phyloP scores from a whole-genome alignment of 2,888 invertebrate species.

The Dolichopus griseipennis region DNA sequence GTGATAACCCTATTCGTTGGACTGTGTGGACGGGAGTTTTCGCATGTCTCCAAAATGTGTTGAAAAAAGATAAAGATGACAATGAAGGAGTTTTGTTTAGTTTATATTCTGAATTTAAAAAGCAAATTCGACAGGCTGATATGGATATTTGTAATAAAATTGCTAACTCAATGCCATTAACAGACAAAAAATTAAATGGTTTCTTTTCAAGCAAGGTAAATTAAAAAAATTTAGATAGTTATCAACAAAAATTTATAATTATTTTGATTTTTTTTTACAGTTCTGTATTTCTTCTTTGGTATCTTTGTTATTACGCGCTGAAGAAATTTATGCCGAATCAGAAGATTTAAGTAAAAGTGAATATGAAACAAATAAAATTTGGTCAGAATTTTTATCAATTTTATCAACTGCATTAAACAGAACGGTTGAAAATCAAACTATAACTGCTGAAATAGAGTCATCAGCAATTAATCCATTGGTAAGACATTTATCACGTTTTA shows the following conservation, averaged over 20 bases:
- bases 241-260: background rate
- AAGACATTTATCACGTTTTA: conserved; percentile 41
- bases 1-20: conserved; percentile 37
- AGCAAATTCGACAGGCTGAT: conserved; percentile 36
- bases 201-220: conserved; percentile 42
- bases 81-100: conserved; percentile 36
- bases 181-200: conserved; percentile 37
- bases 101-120: conserved; percentile 40
- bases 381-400: conserved; percentile 38
- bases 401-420: conserved; percentile 38
- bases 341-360: conserved; percentile 25
- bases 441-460: conserved; percentile 41
- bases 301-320: conserved; percentile 37
- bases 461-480: conserved; percentile 41
- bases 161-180: conserved; percentile 34
- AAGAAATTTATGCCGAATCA: conserved; percentile 33
- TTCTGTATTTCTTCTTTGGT: conserved; percentile 42
- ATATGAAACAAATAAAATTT: conserved; percentile 30
- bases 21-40: conserved; percentile 40
- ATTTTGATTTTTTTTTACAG: conserved; percentile 25
- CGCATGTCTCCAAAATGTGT: conserved; percentile 36
- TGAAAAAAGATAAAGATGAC: conserved; percentile 42
- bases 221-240: conserved; percentile 10
- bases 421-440: conserved; percentile 40
- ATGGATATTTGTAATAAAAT: conserved; percentile 37